Evolutionary conservation across 1,140 invertebrate species (phyloP), one percentile per base, ranked within the genome.

Genomic region (Eupristina koningsbergeri): DNA sequence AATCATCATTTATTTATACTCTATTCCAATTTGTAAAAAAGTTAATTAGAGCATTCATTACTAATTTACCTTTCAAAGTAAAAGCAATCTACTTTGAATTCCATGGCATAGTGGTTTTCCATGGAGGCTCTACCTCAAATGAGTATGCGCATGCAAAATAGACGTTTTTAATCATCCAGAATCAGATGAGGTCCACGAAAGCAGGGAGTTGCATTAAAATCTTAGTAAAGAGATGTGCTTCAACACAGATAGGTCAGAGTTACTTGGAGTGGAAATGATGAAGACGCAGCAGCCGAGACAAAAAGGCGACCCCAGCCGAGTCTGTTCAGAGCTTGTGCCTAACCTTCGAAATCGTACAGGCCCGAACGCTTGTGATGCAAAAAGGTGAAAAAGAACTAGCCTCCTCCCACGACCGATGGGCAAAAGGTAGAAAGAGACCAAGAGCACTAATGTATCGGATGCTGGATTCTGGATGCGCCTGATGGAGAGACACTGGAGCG

Each of bases 111-210:
- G 17, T 11, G 47, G 29, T 17, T 17, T 50, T 53, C 8, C 26
- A 34, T 47, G 73, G 36, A 11, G 9, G 36, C n/a, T 13, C 11
- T n/a, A 3, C 6, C 75, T 53, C 53, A 8, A 36, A n/a, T 26
- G 34, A 26, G 31, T 31, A 22, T 3, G 39, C 53, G 11, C 17
- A 67, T 50, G 74, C 75, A 78, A 80, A 80, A 80, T 80, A 80
- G 64, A 75, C 77, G 80, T 80, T 84, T 80, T 80, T 80, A 84
- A 84, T 84, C 83, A 80, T 58, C 77, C 78, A 45, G 53, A 84
- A 80, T 74, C 76, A 58, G 34, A 13, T 13, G 15, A 63, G 53
- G 26, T 61, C 69, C 50, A 22, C 34, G 36, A 53, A 45, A 69
- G 19, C 41, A n/a, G n/a, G n/a, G n/a, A n/a, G n/a, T n/a, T n/a